Evolutionary conservation across 1,140 invertebrate species (phyloP).

Genomic region (Carcinoscorpius rotundicauda): DNA sequence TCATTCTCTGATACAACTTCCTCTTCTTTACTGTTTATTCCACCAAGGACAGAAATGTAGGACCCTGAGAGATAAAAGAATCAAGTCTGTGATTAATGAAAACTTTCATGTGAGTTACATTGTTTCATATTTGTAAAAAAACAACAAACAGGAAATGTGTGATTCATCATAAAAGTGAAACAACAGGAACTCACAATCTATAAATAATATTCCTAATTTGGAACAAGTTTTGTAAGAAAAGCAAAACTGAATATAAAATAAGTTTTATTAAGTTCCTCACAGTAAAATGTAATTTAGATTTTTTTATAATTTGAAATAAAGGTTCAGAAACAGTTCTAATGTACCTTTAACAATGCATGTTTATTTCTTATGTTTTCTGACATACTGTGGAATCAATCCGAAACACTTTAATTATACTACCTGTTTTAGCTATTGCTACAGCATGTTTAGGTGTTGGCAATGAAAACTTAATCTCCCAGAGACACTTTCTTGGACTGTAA

Average conservation of each 20-base stretch:
- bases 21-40: slow-evolving; percentile 8
- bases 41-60: slow-evolving; percentile 10
- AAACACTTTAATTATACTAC: neutral
- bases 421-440: slow-evolving; percentile 8
- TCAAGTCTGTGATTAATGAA: neutral
- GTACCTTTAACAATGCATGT: no score
- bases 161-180: no score
- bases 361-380: no score
- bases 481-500: slow-evolving; percentile 8
- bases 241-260: no score
- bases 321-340: no score
- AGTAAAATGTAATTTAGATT: no score
- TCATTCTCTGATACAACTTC: slow-evolving; percentile 14
- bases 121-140: neutral
- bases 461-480: slow-evolving; percentile 9
- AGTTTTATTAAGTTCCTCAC: no score
- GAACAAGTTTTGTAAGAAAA: no score
- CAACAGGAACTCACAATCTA: no score
- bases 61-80: slow-evolving; percentile 6
- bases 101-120: neutral
- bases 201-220: no score
- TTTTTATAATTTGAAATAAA: no score
- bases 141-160: neutral
- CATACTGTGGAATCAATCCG: no score
- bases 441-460: slow-evolving; percentile 11